A percentile compares a stretch with the other conserved stretches of the same genome.
Evolutionary conservation across 2,113 vertebrate species (phyloP).

Genomic region (Tonatia bakeri): DNA sequence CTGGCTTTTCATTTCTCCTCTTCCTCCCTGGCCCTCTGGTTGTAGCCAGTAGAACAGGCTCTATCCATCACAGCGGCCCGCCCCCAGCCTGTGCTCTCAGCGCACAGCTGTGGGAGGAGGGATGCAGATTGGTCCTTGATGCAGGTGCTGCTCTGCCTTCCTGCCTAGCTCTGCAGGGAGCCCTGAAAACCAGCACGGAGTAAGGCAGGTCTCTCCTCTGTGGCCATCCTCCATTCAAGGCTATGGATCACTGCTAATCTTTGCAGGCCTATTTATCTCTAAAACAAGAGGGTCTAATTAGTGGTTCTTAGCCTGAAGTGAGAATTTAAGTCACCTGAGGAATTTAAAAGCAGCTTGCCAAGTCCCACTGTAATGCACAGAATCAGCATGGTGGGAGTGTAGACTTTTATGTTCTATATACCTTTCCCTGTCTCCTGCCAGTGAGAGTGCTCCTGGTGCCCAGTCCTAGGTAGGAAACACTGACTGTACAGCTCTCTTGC

Average conservation of each 20-base stretch:
- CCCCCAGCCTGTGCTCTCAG: not conserved
- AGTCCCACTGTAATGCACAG: not conserved
- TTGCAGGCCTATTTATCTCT: not conserved
- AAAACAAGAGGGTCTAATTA: not conserved
- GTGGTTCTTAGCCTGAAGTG: not conserved
- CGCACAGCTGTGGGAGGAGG: not conserved
- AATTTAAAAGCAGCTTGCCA: not conserved
- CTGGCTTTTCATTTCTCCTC: conserved; percentile 61
- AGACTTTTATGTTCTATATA: not conserved
- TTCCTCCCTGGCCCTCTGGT: conserved; percentile 51
- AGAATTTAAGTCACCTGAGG: not conserved
- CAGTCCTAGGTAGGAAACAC: not conserved
- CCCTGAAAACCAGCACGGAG: not conserved
- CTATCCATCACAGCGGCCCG: conserved; percentile 7
- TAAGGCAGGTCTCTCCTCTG: not conserved
- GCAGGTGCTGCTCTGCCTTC: not conserved
- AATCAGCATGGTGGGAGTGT: rapidly evolving
- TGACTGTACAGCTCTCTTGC: not conserved
- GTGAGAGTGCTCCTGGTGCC: not conserved
- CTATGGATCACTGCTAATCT: not conserved
- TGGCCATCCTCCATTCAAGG: not conserved
- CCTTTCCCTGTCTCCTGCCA: too few species aligned
- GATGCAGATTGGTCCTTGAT: not conserved
- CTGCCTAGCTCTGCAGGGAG: not conserved
- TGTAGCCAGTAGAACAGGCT: conserved; percentile 27